phyloP scores from a whole-genome alignment of 2,797 vertebrate genomes.

The Rhinichthys osculus region DNA sequence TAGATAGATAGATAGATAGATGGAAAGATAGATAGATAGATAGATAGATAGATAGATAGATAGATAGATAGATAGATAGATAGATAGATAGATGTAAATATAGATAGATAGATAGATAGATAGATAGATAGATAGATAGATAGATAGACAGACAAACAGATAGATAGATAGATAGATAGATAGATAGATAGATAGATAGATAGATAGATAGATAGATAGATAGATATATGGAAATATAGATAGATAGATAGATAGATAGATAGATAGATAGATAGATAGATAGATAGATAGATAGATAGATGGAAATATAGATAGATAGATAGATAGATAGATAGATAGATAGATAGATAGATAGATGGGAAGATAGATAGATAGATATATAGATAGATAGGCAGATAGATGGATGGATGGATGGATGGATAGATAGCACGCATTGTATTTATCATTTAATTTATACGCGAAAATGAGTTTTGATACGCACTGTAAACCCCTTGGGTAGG shows the following conservation, averaged over 20 bases:
- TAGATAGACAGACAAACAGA: background rate
- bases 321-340: background rate
- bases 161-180: background rate
- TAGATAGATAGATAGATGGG: background rate
- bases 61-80: background rate
- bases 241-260: background rate
- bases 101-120: background rate
- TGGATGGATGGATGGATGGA: background rate
- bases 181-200: background rate
- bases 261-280: rapidly evolving
- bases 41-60: background rate
- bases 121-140: background rate
- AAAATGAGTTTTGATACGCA: too few species aligned
- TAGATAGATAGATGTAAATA: rapidly evolving
- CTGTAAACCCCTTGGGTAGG: too few species aligned
- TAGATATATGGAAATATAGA: too few species aligned
- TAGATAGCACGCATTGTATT: too few species aligned
- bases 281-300: background rate
- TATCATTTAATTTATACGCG: too few species aligned
- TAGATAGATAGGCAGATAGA: background rate
- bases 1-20: background rate
- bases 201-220: background rate
- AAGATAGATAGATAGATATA: background rate
- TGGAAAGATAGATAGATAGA: background rate
- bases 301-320: background rate